Conservation (phyloP, 2,888 invertebrate species). For the Pantelozetes paolii region DNA sequence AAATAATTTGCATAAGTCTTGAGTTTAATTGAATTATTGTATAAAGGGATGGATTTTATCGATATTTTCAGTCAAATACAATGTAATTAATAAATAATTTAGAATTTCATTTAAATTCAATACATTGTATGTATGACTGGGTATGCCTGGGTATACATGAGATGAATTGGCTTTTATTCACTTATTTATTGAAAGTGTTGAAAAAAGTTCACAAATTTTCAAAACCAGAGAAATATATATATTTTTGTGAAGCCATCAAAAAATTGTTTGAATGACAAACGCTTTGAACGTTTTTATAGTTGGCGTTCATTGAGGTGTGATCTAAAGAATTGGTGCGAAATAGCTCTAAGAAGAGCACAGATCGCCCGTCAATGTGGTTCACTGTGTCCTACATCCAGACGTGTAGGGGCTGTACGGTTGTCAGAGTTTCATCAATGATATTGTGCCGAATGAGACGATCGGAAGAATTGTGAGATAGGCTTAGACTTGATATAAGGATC, state of each 20-base stretch:
- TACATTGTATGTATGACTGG: too few species aligned
- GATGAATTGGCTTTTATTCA: too few species aligned
- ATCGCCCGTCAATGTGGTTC: too few species aligned
- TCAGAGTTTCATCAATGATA: conserved; percentile 32
- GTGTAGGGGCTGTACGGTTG: conserved; percentile 30
- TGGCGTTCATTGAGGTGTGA: conserved; percentile 17
- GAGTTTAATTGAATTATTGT: neutral
- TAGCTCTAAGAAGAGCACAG: neutral
- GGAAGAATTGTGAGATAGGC: conserved; percentile 21
- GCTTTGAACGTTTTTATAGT: too few species aligned
- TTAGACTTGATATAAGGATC: neutral
- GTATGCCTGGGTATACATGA: too few species aligned
- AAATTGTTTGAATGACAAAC: neutral
- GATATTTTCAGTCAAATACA: too few species aligned
- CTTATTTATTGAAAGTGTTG: too few species aligned
- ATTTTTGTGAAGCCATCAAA: neutral
- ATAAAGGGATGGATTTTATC: neutral
- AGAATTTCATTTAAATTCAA: too few species aligned
- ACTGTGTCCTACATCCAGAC: conserved; percentile 21
- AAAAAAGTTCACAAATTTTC: neutral
- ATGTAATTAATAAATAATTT: too few species aligned
- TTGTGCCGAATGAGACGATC: neutral
- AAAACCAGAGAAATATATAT: neutral
- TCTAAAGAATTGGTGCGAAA: neutral
- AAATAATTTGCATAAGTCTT: neutral